Conservation (phyloP, 2,113 vertebrate genomes). For the Hippolais icterina region DNA sequence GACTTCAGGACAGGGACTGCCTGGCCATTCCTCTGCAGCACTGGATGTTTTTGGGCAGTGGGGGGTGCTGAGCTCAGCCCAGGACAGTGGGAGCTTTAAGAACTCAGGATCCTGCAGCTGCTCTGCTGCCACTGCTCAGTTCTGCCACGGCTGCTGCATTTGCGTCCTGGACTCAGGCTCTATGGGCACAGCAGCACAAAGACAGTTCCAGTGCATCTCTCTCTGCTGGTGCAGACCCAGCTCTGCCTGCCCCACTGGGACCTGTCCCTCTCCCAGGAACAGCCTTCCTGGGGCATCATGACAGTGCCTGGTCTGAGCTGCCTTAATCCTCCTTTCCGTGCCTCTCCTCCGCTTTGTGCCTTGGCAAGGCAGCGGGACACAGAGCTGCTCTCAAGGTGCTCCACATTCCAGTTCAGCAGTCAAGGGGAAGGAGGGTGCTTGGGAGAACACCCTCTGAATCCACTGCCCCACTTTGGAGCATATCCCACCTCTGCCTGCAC, state of each 20-base stretch:
- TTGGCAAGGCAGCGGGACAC: neutral
- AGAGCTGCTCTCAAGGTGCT: neutral
- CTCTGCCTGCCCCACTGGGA: neutral
- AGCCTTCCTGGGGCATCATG: fast-evolving
- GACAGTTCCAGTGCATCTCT: neutral
- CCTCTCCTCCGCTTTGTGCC: neutral
- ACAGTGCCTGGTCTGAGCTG: neutral
- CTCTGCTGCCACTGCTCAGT: neutral
- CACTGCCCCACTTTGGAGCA: neutral
- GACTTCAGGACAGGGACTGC: neutral
- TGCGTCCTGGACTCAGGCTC: neutral
- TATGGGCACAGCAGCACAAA: neutral
- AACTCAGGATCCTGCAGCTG: neutral
- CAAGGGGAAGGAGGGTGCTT: neutral
- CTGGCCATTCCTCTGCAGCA: fast-evolving
- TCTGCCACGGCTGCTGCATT: neutral
- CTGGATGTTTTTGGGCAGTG: neutral
- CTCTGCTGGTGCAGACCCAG: neutral
- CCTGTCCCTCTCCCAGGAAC: neutral
- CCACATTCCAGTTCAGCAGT: neutral
- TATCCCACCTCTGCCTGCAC: neutral
- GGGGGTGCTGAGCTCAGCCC: neutral
- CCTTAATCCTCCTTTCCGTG: neutral
- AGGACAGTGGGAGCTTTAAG: neutral
- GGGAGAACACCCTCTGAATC: neutral